Conservation (phyloP, 2,888 invertebrate species). For the Fragum fragum region DNA sequence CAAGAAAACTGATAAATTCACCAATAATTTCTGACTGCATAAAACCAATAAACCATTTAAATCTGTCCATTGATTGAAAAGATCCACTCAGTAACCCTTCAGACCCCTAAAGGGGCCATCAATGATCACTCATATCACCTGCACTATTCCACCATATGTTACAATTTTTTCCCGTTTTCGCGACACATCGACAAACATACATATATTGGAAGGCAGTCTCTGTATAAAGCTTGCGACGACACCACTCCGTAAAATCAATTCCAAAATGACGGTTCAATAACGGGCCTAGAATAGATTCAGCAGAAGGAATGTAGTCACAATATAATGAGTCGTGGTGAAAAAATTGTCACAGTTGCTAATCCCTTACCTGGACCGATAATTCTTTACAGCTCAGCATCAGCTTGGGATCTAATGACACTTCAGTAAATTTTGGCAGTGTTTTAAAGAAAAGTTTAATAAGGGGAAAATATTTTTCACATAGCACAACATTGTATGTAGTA, state of each 20-base stretch:
- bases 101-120: not conserved
- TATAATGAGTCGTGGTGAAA: conserved; percentile 5
- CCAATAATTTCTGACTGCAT: conserved; percentile 11
- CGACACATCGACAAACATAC: conserved; percentile 30
- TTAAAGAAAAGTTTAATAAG: too few species aligned
- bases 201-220: conserved; percentile 19
- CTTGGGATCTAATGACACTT: too few species aligned
- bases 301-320: not conserved
- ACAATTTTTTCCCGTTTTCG: conserved; percentile 7
- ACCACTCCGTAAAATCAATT: conserved; percentile 37
- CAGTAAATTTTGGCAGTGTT: too few species aligned
- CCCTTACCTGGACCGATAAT: not conserved
- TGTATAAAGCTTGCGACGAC: conserved; percentile 8
- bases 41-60: conserved; percentile 5
- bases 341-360: conserved; percentile 28
- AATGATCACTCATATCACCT: conserved; percentile 4
- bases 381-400: too few species aligned
- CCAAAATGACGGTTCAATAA: conserved; percentile 39
- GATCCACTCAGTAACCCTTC: not conserved
- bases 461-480: too few species aligned
- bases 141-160: conserved; percentile 22
- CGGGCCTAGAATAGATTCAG: not conserved
- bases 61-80: not conserved
- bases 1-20: not conserved
- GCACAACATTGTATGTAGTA: too few species aligned